Conservation (phyloP, 1,140 invertebrate species). For the Papilio xuthus region DNA sequence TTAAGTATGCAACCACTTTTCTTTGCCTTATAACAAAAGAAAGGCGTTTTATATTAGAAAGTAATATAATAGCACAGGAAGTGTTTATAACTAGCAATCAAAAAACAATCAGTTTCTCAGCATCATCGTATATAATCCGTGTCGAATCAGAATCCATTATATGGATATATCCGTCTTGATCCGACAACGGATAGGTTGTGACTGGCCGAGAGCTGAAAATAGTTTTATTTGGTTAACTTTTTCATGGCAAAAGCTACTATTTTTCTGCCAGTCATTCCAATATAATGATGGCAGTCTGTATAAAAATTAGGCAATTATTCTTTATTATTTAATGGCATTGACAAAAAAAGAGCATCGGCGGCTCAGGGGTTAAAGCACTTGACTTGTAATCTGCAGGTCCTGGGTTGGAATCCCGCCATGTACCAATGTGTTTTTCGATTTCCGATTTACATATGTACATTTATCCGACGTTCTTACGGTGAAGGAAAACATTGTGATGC, state of each 20-base stretch:
- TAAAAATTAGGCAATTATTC: too few relatives aligned
- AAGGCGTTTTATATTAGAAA: background rate
- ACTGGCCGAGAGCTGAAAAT: slow-evolving; percentile 17
- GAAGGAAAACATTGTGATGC: too few relatives aligned
- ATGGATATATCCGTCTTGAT: background rate
- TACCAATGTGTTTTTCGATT: too few relatives aligned
- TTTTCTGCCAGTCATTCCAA: background rate
- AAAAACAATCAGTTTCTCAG: background rate
- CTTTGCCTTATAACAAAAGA: background rate
- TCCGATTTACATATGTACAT: too few relatives aligned
- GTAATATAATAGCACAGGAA: background rate
- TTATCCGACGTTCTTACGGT: too few relatives aligned
- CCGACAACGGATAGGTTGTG: background rate
- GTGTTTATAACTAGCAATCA: background rate
- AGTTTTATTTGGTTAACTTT: background rate
- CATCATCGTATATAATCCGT: background rate
- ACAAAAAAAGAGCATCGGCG: too few relatives aligned
- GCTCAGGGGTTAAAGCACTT: too few relatives aligned
- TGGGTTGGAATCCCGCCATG: too few relatives aligned
- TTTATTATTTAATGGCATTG: too few relatives aligned
- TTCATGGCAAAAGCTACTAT: background rate
- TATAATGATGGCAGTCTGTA: background rate
- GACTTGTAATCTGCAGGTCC: too few relatives aligned
- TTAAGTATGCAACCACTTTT: background rate
- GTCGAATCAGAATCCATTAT: background rate